Base-by-base conservation (phyloP, 1,140 invertebrate genomes). In the Pygmarrhopalites habei region DNA sequence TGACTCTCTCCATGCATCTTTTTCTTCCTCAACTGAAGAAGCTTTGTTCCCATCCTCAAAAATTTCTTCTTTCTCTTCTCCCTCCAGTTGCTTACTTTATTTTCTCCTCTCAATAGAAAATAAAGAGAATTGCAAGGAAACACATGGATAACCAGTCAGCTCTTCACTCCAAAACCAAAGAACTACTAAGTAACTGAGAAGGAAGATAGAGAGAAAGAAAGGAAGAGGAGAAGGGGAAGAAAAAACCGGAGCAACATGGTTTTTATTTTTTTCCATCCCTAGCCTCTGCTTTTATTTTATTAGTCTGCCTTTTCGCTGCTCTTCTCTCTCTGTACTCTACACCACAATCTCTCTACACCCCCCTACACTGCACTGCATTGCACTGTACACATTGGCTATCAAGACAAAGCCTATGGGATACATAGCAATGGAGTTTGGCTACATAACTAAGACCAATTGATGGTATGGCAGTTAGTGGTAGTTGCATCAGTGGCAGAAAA, bases 271-370 rank as follows among this genome's bases (percentile, higher is more conserved):
- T 46, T 46, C 5, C n/a, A 5, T n/a, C n/a, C n/a, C n/a, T n/a
- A n/a, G n/a, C n/a, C n/a, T n/a, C n/a, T n/a, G n/a, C 19, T n/a
- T 46, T 46, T 46, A 46, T 46, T 46, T 46, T 46, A 46, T 46
- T 46, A 46, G 44, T 46, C 21, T 46, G 44, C n/a, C n/a, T 17
- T 14, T 19, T 46, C 10, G 35, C 35, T 39, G 35, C 35, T 39
- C 35, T 39, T 7, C 35, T n/a, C n/a, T n/a, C 35, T 17, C 35
- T 39, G 35, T 17, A 7, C 7, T 17, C 35, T 10, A 39, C 35
- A 39, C 35, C 35, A 39, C 7, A 39, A 39, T 17, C 35, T 17
- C 7, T 39, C 35, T 17, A 10, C 35, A 10, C 35, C 7, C 17
- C 7, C 35, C 17, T 17, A 7, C 35, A 39, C 17, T 17, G 10